Base-by-base conservation (phyloP, 2,888 invertebrate genomes). In the Drosophila aldrichi region DNA sequence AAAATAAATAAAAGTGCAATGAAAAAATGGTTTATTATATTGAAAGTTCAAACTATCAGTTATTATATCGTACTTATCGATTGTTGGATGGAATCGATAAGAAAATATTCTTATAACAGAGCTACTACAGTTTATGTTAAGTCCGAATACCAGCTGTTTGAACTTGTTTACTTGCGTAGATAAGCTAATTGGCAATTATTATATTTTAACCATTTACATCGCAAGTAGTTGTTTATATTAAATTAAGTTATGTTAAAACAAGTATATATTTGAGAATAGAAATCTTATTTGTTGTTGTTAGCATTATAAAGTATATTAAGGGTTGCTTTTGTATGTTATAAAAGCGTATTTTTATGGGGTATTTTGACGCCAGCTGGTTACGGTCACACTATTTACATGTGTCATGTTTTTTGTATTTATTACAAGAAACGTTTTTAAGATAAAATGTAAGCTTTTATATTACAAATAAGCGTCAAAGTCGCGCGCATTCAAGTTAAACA, bases 381-480 rank as follows among this genome's bases (percentile, higher is more conserved):
- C 60, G 67, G 67, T 74, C 74, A 74, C 75, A 74, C 74, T 59
- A 70, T 70, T 77, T 77, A 76, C 75, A 76, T 76, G 76, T 77
- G 77, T 77, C 77, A 77, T 79, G 77, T 77, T 79, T 77, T 79
- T 74, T 77, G 65, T 79, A 63, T 70, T 70, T 70, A 61, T 79
- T 74, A 61, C 70, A 70, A 77, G 38, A 66, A 79, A 63, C 70
- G 52, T 71, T 77, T 70, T 41, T 71, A 48, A 79, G 61, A 81
- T 79, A 81, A 80, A 79, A 79, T 79, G 79, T 79, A 79, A 79
- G 64, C 74, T 77, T 74, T 54, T 38, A 25, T 40, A 69, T 62
- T 57, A 22, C 14, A 43, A 73, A 56, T 67, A 34, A 57, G 78
- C 78, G 74, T 77, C 55, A 49, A 22, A 52, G 57, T 55, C 77